phyloP scores from a whole-genome alignment of 2,113 vertebrate genomes.

The Calyptommatus sinebrachiatus region DNA sequence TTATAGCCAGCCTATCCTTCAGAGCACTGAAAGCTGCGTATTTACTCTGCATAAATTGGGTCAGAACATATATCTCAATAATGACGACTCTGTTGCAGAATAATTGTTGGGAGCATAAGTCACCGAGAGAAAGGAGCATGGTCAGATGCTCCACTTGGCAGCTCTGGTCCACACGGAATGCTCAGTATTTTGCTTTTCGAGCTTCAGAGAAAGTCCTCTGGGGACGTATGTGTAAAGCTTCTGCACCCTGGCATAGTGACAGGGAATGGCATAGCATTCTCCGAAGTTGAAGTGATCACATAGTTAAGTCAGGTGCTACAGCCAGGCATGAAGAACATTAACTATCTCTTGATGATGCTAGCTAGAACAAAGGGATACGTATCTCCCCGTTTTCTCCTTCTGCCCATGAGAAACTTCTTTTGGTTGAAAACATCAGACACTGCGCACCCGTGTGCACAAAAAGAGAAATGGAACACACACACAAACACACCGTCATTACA shows the following conservation, averaged over 20 bases:
- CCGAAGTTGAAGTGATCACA: neutral
- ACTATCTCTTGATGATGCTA: neutral
- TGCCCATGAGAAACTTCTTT: neutral
- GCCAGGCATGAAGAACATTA: neutral
- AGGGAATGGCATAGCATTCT: conserved; percentile 1
- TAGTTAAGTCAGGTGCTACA: neutral
- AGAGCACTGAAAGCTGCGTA: too few species aligned
- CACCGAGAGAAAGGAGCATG: neutral
- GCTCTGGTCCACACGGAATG: neutral
- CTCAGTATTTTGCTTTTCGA: neutral
- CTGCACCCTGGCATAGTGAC: neutral
- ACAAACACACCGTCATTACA: too few species aligned
- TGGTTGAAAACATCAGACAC: neutral
- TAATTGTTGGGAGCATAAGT: neutral
- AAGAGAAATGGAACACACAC: too few species aligned
- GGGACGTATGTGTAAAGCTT: neutral
- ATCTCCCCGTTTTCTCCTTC: neutral
- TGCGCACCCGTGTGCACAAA: neutral
- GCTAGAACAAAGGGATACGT: neutral
- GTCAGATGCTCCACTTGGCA: neutral
- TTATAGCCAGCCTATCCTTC: too few species aligned
- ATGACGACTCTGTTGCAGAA: neutral
- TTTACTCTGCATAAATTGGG: too few species aligned
- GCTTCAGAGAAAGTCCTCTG: neutral
- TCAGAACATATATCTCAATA: too few species aligned